phyloP scores from a whole-genome alignment of 2,888 invertebrate genomes.

The Rhagophthalmus giganteus region DNA sequence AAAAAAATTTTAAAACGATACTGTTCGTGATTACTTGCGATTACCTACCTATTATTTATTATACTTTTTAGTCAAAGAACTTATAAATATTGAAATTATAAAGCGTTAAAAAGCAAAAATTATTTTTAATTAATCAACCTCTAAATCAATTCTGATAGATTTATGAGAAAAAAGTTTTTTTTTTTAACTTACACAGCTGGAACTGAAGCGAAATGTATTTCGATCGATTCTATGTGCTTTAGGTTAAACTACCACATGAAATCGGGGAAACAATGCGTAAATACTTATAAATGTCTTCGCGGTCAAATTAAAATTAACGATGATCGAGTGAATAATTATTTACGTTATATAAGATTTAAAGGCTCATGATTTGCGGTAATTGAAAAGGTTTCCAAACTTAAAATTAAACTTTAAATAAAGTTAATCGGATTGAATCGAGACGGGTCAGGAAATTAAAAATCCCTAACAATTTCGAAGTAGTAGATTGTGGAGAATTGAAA shows the following conservation, averaged over 20 bases:
- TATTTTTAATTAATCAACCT: too few relatives aligned
- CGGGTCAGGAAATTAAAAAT: slow-evolving; percentile 24
- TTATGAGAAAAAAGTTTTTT: neutral
- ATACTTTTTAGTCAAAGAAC: too few relatives aligned
- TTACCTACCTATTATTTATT: too few relatives aligned
- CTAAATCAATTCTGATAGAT: neutral
- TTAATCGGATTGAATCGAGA: slow-evolving; percentile 20
- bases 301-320: neutral
- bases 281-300: too few relatives aligned
- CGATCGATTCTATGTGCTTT: neutral
- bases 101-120: too few relatives aligned
- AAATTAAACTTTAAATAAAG: slow-evolving; percentile 19
- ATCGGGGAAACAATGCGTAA: neutral
- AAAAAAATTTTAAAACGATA: too few relatives aligned
- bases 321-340: neutral
- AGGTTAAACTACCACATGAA: neutral
- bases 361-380: neutral
- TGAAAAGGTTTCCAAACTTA: slow-evolving; percentile 3
- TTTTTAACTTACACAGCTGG: neutral
- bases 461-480: slow-evolving; percentile 17
- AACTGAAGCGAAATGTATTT: neutral
- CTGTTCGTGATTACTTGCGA: too few relatives aligned
- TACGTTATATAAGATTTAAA: slow-evolving; percentile 1
- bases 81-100: too few relatives aligned
- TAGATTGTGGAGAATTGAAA: slow-evolving; percentile 17